Percentiles rank a stretch among this genome's conserved stretches.
These are phyloP conservation scores for Varanus komodoensis DNA, from an alignment of 2,113 vertebrate species.

Conservation along the genomic window DNA sequence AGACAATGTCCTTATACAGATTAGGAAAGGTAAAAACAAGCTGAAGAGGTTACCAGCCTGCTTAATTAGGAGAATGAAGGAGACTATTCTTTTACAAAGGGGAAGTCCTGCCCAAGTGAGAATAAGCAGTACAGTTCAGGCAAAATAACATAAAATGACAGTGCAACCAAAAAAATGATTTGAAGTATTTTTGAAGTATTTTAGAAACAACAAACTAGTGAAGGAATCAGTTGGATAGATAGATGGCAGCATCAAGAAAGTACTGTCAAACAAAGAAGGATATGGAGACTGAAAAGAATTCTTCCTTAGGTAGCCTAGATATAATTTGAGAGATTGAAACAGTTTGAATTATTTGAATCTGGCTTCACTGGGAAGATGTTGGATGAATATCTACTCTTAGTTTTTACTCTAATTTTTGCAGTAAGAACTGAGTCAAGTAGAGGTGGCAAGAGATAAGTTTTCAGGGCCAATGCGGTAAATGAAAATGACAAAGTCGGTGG, in stretches of 20 bases:
- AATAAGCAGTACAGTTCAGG: not conserved
- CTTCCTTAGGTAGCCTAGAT: too few relatives aligned
- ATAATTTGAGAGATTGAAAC: not conserved
- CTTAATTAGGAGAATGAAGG: not conserved
- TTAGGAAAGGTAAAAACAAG: not conserved
- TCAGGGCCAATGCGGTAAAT: not conserved
- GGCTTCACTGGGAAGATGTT: not conserved
- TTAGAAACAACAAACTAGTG: not conserved
- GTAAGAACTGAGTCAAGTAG: not conserved
- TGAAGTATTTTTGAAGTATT: not conserved
- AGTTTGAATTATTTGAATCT: not conserved
- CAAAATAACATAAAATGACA: not conserved
- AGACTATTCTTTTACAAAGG: not conserved
- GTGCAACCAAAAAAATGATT: not conserved
- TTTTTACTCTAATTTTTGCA: not conserved
- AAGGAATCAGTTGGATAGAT: too few relatives aligned
- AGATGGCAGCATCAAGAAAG: not conserved
- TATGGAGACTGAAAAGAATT: too few relatives aligned
- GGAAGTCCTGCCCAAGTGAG: not conserved
- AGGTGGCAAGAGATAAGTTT: not conserved
- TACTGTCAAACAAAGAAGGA: not conserved
- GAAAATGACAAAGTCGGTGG: not conserved
- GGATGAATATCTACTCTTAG: not conserved
- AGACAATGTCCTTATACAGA: not conserved
- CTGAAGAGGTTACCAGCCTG: not conserved